Percentiles rank a stretch among this genome's conserved stretches.
phyloP scores from a whole-genome alignment of 1,140 invertebrate species.

The Dolichoris vasculosae region DNA sequence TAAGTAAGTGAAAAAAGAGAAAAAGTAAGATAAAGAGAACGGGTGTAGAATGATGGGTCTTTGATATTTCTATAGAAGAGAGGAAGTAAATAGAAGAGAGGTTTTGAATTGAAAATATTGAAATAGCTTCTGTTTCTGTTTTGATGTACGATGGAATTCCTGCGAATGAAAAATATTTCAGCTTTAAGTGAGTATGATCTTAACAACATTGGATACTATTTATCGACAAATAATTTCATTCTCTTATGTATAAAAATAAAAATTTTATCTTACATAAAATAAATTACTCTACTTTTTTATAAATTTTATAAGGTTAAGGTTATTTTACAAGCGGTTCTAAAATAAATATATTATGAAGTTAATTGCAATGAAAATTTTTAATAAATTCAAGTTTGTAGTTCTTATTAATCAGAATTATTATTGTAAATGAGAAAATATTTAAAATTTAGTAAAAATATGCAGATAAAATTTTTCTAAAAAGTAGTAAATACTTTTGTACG shows the following conservation, averaged over 20 bases:
- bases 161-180: conserved; percentile 39
- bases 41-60: not conserved
- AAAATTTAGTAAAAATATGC: too few relatives aligned
- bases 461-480: too few relatives aligned
- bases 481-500: too few relatives aligned
- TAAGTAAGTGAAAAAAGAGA: not conserved
- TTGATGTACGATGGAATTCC: conserved; percentile 17
- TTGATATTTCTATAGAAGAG: not conserved
- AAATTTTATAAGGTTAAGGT: too few relatives aligned
- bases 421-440: too few relatives aligned
- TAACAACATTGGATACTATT: not conserved
- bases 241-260: not conserved
- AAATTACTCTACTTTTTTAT: too few relatives aligned
- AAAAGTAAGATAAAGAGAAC: not conserved
- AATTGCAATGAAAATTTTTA: too few relatives aligned
- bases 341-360: too few relatives aligned
- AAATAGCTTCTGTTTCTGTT: conserved; percentile 41
- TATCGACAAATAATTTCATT: not conserved
- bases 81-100: not conserved
- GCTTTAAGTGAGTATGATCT: conserved; percentile 13
- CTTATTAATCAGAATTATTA: too few relatives aligned
- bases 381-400: too few relatives aligned
- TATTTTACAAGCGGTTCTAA: too few relatives aligned
- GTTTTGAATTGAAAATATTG: conserved; percentile 50
- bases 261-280: not conserved